Percentiles rank a stretch among this genome's conserved stretches.
These are phyloP conservation scores for Drosophila aff. DNA, from an alignment of 1,140 invertebrate genomes.

Conservation along the genomic window DNA sequence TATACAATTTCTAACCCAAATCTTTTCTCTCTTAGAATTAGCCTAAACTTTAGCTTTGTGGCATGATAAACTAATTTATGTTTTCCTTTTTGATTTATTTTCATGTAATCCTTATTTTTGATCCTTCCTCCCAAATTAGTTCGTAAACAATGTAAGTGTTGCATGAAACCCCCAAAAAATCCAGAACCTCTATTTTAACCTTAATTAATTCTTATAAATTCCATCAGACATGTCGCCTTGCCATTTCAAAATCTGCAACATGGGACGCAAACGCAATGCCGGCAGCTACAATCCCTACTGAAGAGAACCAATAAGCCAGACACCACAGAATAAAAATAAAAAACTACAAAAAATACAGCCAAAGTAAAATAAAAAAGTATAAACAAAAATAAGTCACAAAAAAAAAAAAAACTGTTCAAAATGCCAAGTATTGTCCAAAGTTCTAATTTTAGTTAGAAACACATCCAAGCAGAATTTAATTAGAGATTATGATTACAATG, in stretches of 20 bases:
- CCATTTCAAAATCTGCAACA: slow-evolving; percentile 83
- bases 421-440: slow-evolving; percentile 54
- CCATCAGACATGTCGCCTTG: slow-evolving; percentile 77
- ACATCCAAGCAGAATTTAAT: slow-evolving; percentile 29
- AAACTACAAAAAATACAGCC: slow-evolving; percentile 16
- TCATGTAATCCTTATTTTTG: slow-evolving; percentile 30
- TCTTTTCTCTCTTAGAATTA: background rate
- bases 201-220: background rate
- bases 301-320: background rate
- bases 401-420: slow-evolving; percentile 39
- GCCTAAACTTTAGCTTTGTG: background rate
- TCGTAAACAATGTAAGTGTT: slow-evolving; percentile 83
- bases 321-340: slow-evolving; percentile 1
- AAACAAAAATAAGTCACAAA: slow-evolving; percentile 15
- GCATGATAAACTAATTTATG: slow-evolving; percentile 48
- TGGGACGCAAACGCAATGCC: slow-evolving; percentile 78
- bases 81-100: slow-evolving; percentile 37
- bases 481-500: slow-evolving; percentile 44
- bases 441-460: slow-evolving; percentile 32
- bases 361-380: slow-evolving; percentile 43
- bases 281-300: slow-evolving; percentile 53
- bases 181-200: background rate
- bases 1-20: too few relatives aligned
- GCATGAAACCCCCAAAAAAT: slow-evolving; percentile 40
- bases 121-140: slow-evolving; percentile 43